Base-by-base conservation (phyloP, 1,140 invertebrate species). In the Drosophila athabasca region DNA sequence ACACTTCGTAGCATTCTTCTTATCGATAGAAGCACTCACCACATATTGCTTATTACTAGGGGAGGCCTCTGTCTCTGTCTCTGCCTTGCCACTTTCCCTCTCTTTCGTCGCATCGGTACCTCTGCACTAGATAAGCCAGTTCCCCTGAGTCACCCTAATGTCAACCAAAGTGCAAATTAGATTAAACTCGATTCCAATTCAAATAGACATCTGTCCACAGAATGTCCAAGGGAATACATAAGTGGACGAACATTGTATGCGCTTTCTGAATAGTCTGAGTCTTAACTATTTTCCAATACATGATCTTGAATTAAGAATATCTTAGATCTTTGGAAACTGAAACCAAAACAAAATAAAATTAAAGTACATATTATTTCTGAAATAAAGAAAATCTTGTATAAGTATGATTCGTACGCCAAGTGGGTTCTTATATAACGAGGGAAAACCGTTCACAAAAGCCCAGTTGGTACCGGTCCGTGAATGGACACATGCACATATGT, bases 1-100 rank as follows among this genome's bases (percentile, higher is more conserved):
- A 69, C 52, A 69, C 45, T 60, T 66, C 43, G 68, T 55, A 43
- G 46, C 61, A 44, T 13, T 62, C 52, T 44, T 46, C 22, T 51
- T 29, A 53, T 53, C 45, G 26, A n/a, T 19, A 19, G 11, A 35
- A 50, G 8, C 41, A n/a, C 24, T 13, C 24, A 24, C 45, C 17
- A 26, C 45, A 35, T 24, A 54, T 22, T 11, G 15, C 44, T 22
- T 59, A 35, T 39, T 39, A 39, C 35, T 39, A 39, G 35, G 9
- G n/a, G 17, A 19, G 44, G 6, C 26, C 26, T 0, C 6, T 7
- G 26, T 7, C 24, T 19, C 17, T 19, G 0, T 3, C 26, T 52
- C n/a, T 26, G n/a, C 19, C 3, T 26, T 35, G 44, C 19, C 46
- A 64, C 35, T 26, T 45, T 44, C 51, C 35, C 52, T 39, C 44